These are phyloP conservation scores for Ptychoptera contaminata DNA, from an alignment of 2,888 invertebrate species.

Conservation along the genomic window DNA sequence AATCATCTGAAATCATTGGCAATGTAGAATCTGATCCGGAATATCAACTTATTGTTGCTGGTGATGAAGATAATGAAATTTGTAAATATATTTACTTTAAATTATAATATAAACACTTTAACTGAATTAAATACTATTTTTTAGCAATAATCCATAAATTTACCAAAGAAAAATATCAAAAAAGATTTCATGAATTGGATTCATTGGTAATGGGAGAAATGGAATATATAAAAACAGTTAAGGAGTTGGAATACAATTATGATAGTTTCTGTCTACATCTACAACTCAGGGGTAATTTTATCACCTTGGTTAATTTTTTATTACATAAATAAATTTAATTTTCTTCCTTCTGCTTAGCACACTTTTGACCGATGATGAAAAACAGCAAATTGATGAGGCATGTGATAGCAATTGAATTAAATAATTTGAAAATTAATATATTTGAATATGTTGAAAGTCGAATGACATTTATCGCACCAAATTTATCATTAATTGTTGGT, in stretches of 20 bases:
- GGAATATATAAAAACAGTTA: constrained; percentile 85
- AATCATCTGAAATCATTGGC: constrained; percentile 62
- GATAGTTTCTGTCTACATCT: constrained; percentile 98
- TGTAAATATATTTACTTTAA: constrained; percentile 36
- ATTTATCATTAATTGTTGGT: constrained; percentile 84
- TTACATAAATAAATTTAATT: constrained; percentile 6
- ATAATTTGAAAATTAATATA: constrained; percentile 75
- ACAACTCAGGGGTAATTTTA: constrained; percentile 83
- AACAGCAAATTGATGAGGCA: constrained; percentile 75
- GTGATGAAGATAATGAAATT: constrained; percentile 93
- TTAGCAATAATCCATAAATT: constrained; percentile 85
- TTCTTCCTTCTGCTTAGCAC: constrained; percentile 37
- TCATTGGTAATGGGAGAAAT: constrained; percentile 86
- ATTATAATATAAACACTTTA: constrained; percentile 2
- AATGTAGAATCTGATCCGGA: constrained; percentile 95
- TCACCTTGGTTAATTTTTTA: constrained; percentile 5
- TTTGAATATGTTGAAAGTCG: constrained; percentile 96
- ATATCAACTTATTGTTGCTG: constrained; percentile 89
- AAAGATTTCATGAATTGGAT: constrained; percentile 94
- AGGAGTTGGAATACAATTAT: constrained; percentile 93
- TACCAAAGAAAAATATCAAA: constrained; percentile 89
- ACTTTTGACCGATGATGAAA: constrained; percentile 60
- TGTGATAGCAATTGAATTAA: constrained; percentile 86
- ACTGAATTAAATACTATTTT: constrained; percentile 24
- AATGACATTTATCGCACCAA: constrained; percentile 98